Conservation (phyloP, 2,113 vertebrate genomes). For the Oncorhynchus masou region DNA sequence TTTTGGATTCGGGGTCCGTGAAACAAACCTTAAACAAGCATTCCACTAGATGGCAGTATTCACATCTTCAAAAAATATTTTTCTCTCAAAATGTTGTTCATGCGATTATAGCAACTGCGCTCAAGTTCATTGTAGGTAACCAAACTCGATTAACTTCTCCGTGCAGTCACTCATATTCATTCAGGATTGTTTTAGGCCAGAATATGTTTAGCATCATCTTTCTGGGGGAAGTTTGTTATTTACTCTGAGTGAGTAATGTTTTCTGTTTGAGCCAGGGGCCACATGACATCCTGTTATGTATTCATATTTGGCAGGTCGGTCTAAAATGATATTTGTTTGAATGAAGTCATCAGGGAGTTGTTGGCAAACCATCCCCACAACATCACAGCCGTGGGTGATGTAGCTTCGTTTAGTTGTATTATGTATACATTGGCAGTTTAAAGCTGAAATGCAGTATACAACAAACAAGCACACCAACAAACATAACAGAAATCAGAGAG, state of each 20-base stretch:
- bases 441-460: no score
- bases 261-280: background rate
- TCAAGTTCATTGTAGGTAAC: background rate
- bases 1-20: background rate
- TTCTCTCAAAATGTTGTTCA: background rate
- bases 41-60: constrained; percentile 57
- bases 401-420: no score
- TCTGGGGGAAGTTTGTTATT: no score
- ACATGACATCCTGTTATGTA: background rate
- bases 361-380: background rate
- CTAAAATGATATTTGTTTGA: background rate
- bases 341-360: background rate
- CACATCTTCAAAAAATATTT: constrained; percentile 18
- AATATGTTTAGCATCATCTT: no score
- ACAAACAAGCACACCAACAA: no score
- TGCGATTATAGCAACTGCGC: background rate
- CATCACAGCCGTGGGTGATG: background rate
- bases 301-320: constrained; percentile 3
- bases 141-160: background rate
- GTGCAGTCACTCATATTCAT: background rate
- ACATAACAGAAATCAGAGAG: no score
- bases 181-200: background rate
- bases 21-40: background rate
- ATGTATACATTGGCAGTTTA: no score
- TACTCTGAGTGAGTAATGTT: background rate